A percentile compares a stretch with the other conserved stretches of the same genome.
Conservation (phyloP, 2,888 invertebrate species). For the Zaprionus bogoriensis region DNA sequence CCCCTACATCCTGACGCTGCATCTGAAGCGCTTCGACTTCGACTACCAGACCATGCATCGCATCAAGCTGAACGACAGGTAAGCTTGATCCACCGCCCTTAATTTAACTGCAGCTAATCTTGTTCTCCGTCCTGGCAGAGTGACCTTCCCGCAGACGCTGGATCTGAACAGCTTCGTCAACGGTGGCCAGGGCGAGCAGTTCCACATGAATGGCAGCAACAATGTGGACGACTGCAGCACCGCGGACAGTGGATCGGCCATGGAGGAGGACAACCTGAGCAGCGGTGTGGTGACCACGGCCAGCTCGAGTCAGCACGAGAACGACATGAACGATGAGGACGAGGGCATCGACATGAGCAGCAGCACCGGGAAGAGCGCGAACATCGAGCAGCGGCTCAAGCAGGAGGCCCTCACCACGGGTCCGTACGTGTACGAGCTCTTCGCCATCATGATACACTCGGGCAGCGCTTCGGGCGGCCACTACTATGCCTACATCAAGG, state of each 20-base stretch:
- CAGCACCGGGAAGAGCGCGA: conserved; percentile 80
- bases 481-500: conserved; percentile 95
- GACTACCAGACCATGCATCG: conserved; percentile 92
- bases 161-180: conserved; percentile 90
- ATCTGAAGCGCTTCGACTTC: conserved; percentile 94
- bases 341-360: conserved; percentile 87
- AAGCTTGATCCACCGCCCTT: conserved; percentile 63
- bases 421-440: conserved; percentile 92
- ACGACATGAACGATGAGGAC: conserved; percentile 85
- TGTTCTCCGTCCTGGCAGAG: conserved; percentile 83
- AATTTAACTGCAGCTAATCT: not conserved
- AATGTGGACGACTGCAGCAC: conserved; percentile 87
- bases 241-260: conserved; percentile 88
- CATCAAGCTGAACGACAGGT: conserved; percentile 94
- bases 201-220: conserved; percentile 67
- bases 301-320: conserved; percentile 81
- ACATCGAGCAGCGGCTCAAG: conserved; percentile 63
- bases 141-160: conserved; percentile 90
- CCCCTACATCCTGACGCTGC: conserved; percentile 93
- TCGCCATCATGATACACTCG: conserved; percentile 95
- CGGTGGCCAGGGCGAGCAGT: conserved; percentile 59
- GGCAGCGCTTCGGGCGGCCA: conserved; percentile 95
- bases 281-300: conserved; percentile 82
- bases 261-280: conserved; percentile 86
- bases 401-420: conserved; percentile 83